Conservation (phyloP, 2,797 vertebrate species). For the Spea hammondii region DNA sequence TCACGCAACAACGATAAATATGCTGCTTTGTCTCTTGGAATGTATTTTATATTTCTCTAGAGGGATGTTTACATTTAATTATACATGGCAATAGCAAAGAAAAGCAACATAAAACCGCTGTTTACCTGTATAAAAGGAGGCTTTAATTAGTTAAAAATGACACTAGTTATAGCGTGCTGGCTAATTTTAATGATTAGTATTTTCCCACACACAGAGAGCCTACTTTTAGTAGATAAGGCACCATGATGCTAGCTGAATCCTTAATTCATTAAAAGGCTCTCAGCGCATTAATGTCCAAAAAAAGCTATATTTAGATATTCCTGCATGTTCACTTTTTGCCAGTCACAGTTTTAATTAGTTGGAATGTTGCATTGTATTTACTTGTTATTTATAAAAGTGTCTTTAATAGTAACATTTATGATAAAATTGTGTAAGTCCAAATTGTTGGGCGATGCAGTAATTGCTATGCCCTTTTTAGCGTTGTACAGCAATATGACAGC, state of each 20-base stretch:
- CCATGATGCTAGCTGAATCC: background rate
- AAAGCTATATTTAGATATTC: too few species aligned
- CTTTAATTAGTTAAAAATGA: constrained; percentile 34
- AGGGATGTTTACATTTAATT: constrained; percentile 60
- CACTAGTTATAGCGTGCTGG: background rate
- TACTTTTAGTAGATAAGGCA: background rate
- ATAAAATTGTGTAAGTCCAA: too few species aligned
- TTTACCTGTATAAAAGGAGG: constrained; percentile 21
- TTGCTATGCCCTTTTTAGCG: too few species aligned
- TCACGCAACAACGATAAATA: constrained; percentile 60
- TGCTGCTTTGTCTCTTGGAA: constrained; percentile 60
- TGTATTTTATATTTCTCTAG: constrained; percentile 61
- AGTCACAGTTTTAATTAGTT: too few species aligned
- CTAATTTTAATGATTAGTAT: background rate
- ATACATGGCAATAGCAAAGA: constrained; percentile 54
- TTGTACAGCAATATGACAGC: too few species aligned
- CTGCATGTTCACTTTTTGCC: too few species aligned
- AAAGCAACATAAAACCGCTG: constrained; percentile 47
- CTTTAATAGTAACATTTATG: too few species aligned
- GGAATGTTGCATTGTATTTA: too few species aligned
- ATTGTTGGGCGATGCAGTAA: too few species aligned
- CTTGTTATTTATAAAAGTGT: too few species aligned
- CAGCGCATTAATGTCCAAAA: too few species aligned
- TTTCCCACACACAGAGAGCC: background rate
- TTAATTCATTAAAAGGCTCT: background rate